Conservation (phyloP, 2,113 vertebrate genomes). For the Phoxinus phoxinus region DNA sequence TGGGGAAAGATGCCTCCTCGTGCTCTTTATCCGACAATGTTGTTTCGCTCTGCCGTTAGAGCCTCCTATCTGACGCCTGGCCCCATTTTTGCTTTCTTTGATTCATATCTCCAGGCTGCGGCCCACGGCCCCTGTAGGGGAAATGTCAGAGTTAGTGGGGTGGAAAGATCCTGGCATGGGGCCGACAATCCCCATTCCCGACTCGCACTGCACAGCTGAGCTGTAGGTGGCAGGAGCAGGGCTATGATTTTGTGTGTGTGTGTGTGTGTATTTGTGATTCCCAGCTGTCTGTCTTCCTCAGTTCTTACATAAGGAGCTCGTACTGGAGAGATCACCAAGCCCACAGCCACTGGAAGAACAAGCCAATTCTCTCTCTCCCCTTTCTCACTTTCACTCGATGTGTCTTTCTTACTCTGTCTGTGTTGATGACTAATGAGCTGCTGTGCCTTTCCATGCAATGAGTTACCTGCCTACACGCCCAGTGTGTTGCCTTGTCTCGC, state of each 20-base stretch:
- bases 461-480: conserved; percentile 56
- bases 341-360: conserved; percentile 37
- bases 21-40: conserved; percentile 18
- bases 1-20: neutral
- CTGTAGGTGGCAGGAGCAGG: conserved; percentile 58
- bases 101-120: conserved; percentile 54
- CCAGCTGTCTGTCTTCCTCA: conserved; percentile 42
- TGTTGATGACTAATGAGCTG: conserved; percentile 62
- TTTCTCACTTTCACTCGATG: neutral
- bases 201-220: conserved; percentile 67
- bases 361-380: conserved; percentile 42
- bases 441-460: conserved; percentile 52
- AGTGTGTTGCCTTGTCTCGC: conserved; percentile 48
- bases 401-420: conserved; percentile 19
- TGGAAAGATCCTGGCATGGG: conserved; percentile 60
- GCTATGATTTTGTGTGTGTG: conserved; percentile 31
- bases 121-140: conserved; percentile 65
- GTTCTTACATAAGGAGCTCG: conserved; percentile 54
- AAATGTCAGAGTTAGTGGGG: conserved; percentile 71
- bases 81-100: conserved; percentile 29
- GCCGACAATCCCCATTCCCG: conserved; percentile 54
- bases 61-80: conserved; percentile 4
- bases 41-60: conserved; percentile 30
- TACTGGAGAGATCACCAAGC: conserved; percentile 45
- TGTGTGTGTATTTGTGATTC: conserved; percentile 40